phyloP scores from a whole-genome alignment of 2,797 vertebrate species.

The Liparis tanakae region DNA sequence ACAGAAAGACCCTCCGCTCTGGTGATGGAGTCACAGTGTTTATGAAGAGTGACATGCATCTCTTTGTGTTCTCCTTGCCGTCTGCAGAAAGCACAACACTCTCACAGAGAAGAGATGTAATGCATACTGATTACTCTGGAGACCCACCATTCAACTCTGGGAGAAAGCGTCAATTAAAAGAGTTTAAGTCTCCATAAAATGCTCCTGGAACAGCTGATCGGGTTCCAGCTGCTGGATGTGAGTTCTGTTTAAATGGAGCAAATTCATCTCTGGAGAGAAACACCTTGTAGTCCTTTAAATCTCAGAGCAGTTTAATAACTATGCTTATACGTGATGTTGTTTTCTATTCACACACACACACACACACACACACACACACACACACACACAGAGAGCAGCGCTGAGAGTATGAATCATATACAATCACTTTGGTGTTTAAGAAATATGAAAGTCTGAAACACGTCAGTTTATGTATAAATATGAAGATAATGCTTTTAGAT shows the following conservation, averaged over 20 bases:
- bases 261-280: conserved; percentile 80
- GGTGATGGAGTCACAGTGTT: conserved; percentile 67
- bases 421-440: conserved; percentile 35
- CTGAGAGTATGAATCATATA: conserved; percentile 39
- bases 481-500: conserved; percentile 40
- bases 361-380: too few relatives aligned
- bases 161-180: conserved; percentile 79
- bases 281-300: conserved; percentile 70
- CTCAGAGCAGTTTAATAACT: conserved; percentile 73
- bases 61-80: conserved; percentile 67
- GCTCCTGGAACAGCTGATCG: conserved; percentile 80
- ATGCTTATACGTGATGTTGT: conserved; percentile 56
- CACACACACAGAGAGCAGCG: conserved; percentile 24
- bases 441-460: conserved; percentile 54
- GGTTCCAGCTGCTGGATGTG: conserved; percentile 60
- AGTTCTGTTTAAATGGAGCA: conserved; percentile 78
- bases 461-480: conserved; percentile 38
- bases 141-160: conserved; percentile 75
- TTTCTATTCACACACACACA: not conserved
- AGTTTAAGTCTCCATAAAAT: conserved; percentile 82
- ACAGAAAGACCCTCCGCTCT: conserved; percentile 48
- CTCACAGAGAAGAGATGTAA: conserved; percentile 83
- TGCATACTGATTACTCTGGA: conserved; percentile 88
- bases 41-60: conserved; percentile 63
- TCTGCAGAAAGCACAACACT: conserved; percentile 77